Conservation (phyloP, 2,113 vertebrate species). For the Ardeotis arabs region DNA sequence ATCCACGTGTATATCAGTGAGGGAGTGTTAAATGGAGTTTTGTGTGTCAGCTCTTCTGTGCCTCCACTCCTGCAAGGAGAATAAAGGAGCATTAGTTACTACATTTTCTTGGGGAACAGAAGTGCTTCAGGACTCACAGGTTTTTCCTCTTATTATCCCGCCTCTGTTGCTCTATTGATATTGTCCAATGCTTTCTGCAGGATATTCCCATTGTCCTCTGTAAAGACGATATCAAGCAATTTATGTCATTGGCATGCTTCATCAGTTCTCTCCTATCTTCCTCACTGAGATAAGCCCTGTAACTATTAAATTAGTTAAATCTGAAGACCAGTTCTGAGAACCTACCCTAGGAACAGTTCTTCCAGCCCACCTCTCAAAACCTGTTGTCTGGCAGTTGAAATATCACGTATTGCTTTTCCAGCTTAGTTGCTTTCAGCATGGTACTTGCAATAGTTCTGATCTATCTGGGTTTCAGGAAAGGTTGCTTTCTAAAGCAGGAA, state of each 20-base stretch:
- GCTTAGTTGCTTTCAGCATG: background rate
- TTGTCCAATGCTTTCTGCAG: rapidly evolving
- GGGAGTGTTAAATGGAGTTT: background rate
- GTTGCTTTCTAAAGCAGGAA: conserved; percentile 19
- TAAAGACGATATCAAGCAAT: background rate
- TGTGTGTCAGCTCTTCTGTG: background rate
- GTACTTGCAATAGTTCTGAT: background rate
- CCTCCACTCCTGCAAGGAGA: background rate
- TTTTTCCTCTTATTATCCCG: background rate
- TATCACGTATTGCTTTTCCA: background rate
- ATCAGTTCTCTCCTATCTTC: background rate
- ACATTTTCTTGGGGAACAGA: background rate
- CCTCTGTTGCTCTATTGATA: background rate
- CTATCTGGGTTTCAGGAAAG: background rate
- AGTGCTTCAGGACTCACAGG: background rate
- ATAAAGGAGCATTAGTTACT: background rate
- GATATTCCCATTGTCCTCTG: background rate
- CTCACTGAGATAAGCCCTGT: background rate
- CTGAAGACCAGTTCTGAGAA: background rate
- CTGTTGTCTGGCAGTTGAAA: background rate
- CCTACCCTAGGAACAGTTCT: background rate
- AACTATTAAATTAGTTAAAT: background rate
- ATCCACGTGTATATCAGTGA: rapidly evolving
- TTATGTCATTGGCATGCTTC: background rate
- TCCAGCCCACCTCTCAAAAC: background rate